Evolutionary conservation across 2,888 invertebrate genomes (phyloP).

Genomic region (Eurytoma californica): DNA sequence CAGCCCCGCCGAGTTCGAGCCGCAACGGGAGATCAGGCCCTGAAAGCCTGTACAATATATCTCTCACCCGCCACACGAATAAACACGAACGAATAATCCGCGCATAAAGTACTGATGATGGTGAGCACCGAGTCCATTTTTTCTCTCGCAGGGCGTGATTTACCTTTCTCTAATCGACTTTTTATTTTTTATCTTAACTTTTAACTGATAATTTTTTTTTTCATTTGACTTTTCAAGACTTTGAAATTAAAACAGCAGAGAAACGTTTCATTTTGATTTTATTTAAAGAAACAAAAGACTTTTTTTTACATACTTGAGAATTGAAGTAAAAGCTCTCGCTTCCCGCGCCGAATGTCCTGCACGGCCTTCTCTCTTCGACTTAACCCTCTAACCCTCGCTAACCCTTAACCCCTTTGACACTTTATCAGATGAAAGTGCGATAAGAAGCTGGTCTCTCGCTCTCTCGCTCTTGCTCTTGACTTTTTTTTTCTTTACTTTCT

Average conservation of each 20-base stretch:
- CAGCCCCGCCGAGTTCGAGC: slow-evolving; percentile 76
- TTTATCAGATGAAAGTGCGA: neutral
- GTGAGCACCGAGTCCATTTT: slow-evolving; percentile 73
- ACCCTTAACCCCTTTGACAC: slow-evolving; percentile 40
- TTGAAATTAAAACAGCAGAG: neutral
- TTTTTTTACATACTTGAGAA: slow-evolving; percentile 17
- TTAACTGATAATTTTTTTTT: slow-evolving; percentile 3
- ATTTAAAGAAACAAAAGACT: slow-evolving; percentile 27
- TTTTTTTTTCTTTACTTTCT: slow-evolving; percentile 43
- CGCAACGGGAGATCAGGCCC: slow-evolving; percentile 70
- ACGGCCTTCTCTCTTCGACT: slow-evolving; percentile 65
- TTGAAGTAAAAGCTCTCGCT: slow-evolving; percentile 55
- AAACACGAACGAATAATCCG: slow-evolving; percentile 59
- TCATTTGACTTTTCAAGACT: neutral
- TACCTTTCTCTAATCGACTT: slow-evolving; percentile 54
- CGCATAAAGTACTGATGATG: slow-evolving; percentile 66
- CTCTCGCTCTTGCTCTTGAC: slow-evolving; percentile 29
- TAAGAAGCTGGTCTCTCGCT: slow-evolving; percentile 44
- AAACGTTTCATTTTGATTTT: too few species aligned
- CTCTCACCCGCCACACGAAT: slow-evolving; percentile 32
- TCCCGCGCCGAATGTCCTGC: slow-evolving; percentile 63
- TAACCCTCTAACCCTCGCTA: slow-evolving; percentile 59
- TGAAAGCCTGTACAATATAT: slow-evolving; percentile 31
- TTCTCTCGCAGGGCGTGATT: slow-evolving; percentile 54
- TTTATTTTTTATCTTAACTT: slow-evolving; percentile 44